Evolutionary conservation across 2,888 invertebrate genomes (phyloP), one percentile per base, ranked within the genome.

Genomic region (Drosophila paranaensis): DNA sequence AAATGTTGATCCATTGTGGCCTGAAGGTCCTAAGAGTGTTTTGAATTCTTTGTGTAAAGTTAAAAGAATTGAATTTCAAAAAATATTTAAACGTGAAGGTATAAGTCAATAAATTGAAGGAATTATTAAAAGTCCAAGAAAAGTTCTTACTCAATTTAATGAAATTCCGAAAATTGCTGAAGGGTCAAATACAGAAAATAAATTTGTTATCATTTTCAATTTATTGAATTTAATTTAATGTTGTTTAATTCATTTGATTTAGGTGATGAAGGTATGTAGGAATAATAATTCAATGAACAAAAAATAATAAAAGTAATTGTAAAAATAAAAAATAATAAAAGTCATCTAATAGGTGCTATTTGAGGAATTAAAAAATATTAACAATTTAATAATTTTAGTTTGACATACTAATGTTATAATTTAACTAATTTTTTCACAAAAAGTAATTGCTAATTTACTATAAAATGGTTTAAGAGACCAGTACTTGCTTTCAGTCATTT

Each of bases 381-480:
- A 80, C 56, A 55, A 55, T 69, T 88, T 93, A 94, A 94, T 94
- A 93, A 95, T 94, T 95, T 42, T 42, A 42, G 16, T 42, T 42
- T 42, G 42, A 42, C 42, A 42, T 42, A 42, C 42, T 42, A 42
- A 42, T 42, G 42, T 42, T 42, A 42, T 42, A 10, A 11, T 16
- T 42, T 42, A 42, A 42, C 42, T 42, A 42, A 42, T 30, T 42
- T 42, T 42, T 42, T 42, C 42, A 42, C 16, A 42, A 42, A 9
- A 42, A 95, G 94, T 95, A 95, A 89, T 75, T 93, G 94, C 93
- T 94, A 94, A 93, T 92, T 93, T 95, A 95, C 94, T 94, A 95
- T 95, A 81, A 91, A 90, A 88, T 94, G 94, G 94, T 95, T 95
- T 95, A 95, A 95, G 94, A 95, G 95, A 95, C 94, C 94, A 95